A percentile compares a stretch with the other conserved stretches of the same genome.
phyloP scores from a whole-genome alignment of 2,113 vertebrate species.

The Pteropus alecto region DNA sequence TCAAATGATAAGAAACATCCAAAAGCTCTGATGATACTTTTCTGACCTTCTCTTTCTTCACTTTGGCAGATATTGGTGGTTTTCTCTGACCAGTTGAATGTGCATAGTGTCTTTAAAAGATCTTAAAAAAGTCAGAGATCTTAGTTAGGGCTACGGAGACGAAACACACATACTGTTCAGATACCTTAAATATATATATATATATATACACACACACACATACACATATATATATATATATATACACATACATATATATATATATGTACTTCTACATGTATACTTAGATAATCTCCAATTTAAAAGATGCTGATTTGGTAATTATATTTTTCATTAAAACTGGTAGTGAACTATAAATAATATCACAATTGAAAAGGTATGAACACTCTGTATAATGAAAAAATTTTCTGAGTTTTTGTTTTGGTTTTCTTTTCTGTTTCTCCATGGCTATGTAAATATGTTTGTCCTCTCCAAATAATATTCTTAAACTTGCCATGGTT shows the following conservation, averaged over 20 bases:
- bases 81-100: neutral
- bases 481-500: neutral
- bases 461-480: neutral
- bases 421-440: neutral
- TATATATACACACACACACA: too few species aligned
- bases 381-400: neutral
- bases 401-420: neutral
- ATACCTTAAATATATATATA: neutral
- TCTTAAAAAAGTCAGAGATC: neutral
- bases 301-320: neutral
- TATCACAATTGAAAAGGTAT: neutral
- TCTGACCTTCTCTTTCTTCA: neutral
- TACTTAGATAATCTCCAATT: neutral
- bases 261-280: neutral
- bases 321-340: neutral
- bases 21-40: neutral
- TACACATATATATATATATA: neutral
- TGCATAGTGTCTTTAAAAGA: neutral
- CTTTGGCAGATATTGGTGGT: neutral
- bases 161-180: neutral
- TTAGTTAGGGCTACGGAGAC: neutral
- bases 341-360: neutral
- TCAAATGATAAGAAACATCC: neutral
- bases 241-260: too few species aligned
- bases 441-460: neutral